These are phyloP conservation scores for Diadophis punctatus DNA, from an alignment of 2,113 vertebrate genomes.

Conservation along the genomic window DNA sequence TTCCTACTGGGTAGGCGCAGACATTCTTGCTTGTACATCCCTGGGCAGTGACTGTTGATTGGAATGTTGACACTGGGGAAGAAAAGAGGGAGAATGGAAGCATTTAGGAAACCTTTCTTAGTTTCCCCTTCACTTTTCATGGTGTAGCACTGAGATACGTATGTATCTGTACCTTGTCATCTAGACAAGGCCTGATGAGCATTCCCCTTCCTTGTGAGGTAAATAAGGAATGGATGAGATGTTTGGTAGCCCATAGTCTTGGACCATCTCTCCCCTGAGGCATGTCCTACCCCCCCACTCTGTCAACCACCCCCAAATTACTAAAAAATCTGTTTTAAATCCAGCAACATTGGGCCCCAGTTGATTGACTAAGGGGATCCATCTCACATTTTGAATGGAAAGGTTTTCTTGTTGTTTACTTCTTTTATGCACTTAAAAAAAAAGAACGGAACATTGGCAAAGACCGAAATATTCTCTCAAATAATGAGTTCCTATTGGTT, in stretches of 20 bases:
- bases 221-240: background rate
- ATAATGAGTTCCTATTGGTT: too few relatives aligned
- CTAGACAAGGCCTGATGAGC: background rate
- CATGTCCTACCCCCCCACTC: background rate
- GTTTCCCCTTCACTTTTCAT: background rate
- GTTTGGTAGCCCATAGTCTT: background rate
- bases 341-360: too few relatives aligned
- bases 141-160: background rate
- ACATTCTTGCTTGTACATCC: background rate
- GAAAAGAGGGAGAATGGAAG: background rate
- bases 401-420: background rate
- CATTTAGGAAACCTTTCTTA: background rate
- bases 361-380: too few relatives aligned
- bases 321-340: too few relatives aligned
- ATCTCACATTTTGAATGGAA: too few relatives aligned
- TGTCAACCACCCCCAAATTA: background rate
- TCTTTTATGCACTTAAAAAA: background rate
- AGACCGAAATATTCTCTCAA: too few relatives aligned
- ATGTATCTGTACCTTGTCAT: background rate
- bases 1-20: accelerated
- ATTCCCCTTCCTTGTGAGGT: background rate
- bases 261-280: background rate
- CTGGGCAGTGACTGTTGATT: accelerated
- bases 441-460: too few relatives aligned
- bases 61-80: background rate